Percentiles rank a stretch among this genome's conserved stretches.
Conservation (phyloP, 2,797 vertebrate genomes). For the Meriones psammophilus region DNA sequence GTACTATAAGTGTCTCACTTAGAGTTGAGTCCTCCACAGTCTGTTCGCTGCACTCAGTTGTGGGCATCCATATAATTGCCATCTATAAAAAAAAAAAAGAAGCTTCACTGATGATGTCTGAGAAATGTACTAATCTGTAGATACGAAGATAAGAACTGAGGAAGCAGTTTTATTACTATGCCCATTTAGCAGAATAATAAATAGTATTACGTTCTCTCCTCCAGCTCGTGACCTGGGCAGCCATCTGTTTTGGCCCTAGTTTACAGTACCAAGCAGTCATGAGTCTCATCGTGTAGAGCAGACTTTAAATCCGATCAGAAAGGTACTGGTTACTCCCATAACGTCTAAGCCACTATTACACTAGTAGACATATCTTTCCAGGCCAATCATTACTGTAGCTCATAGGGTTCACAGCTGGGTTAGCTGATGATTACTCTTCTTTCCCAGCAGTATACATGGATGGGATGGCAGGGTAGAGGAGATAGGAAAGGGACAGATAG, state of each 20-base stretch:
- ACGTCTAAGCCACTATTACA: not conserved
- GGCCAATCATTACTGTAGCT: not conserved
- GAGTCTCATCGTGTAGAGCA: no score
- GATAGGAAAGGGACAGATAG: not conserved
- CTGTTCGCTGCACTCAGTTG: not conserved
- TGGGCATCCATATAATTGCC: not conserved
- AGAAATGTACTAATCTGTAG: not conserved
- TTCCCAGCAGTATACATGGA: not conserved
- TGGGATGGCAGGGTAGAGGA: not conserved
- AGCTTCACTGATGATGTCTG: not conserved
- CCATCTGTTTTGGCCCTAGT: not conserved
- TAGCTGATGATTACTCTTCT: not conserved
- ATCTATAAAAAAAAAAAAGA: not conserved
- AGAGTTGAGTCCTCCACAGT: not conserved
- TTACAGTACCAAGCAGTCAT: not conserved
- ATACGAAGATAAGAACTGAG: not conserved
- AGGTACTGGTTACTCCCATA: not conserved
- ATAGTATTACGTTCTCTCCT: not conserved
- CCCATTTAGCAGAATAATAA: not conserved
- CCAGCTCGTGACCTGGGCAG: not conserved
- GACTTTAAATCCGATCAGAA: not conserved
- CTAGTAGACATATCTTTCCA: not conserved
- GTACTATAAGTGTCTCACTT: not conserved
- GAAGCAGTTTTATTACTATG: not conserved
- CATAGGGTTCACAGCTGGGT: not conserved